phyloP scores from a whole-genome alignment of 35 echinoderm and acorn worm genomes.

The Apostichopus californicus region DNA sequence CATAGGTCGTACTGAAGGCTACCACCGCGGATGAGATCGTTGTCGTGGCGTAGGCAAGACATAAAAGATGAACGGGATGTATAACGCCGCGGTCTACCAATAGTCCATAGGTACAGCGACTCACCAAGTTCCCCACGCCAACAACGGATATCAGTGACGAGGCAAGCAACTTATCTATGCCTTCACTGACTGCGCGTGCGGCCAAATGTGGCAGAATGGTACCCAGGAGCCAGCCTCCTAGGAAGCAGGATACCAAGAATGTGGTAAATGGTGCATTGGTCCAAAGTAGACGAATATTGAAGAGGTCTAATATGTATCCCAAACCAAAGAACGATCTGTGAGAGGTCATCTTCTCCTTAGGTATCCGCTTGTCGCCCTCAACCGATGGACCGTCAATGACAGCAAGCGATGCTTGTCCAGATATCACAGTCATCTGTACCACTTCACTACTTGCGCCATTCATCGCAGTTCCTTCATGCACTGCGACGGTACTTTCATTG shows the following conservation, averaged over 20 bases:
- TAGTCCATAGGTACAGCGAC: background rate
- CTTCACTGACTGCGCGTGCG: background rate
- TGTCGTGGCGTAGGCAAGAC: background rate
- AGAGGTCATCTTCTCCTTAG: background rate
- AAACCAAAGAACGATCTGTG: background rate
- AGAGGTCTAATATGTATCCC: background rate
- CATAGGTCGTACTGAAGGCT: background rate
- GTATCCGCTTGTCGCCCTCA: background rate
- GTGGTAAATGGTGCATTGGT: conserved; percentile 26
- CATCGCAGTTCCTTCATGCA: too few species aligned
- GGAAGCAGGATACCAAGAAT: background rate
- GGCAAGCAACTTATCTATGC: conserved; percentile 27
- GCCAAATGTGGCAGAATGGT: conserved; percentile 36
- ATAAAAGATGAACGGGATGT: conserved; percentile 2
- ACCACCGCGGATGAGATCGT: background rate
- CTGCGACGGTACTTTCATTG: too few species aligned
- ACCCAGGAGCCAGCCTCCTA: conserved; percentile 35
- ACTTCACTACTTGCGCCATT: background rate
- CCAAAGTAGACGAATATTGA: conserved; percentile 47
- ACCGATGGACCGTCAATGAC: background rate
- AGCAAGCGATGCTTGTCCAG: background rate
- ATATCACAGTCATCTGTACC: background rate
- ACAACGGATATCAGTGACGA: conserved; percentile 27
- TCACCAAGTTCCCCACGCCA: conserved; percentile 25
- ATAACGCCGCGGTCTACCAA: conserved; percentile 39